phyloP scores from a whole-genome alignment of 2,113 vertebrate species.

The Genyomyrus donnyi region DNA sequence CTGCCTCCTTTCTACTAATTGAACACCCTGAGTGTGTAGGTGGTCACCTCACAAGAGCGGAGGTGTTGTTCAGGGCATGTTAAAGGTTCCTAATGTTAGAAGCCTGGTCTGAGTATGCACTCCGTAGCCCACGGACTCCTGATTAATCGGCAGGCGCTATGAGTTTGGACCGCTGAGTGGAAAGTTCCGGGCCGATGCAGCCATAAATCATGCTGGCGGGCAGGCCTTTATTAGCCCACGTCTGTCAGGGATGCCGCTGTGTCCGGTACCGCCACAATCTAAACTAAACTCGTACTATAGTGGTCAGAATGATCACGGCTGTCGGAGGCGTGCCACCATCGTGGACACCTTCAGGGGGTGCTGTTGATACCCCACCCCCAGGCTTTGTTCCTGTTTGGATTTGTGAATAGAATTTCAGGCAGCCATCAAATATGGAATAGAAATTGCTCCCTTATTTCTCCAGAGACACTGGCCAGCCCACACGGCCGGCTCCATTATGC shows the following conservation, averaged over 20 bases:
- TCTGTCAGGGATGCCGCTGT: conserved; percentile 69
- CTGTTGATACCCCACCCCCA: conserved; percentile 81
- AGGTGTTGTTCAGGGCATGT: conserved; percentile 61
- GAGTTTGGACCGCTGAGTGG: conserved; percentile 72
- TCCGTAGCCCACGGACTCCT: conserved; percentile 70
- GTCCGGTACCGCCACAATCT: conserved; percentile 75
- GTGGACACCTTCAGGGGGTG: conserved; percentile 81
- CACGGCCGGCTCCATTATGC: conserved; percentile 94
- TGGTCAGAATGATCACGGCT: conserved; percentile 88
- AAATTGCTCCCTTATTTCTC: conserved; percentile 99
- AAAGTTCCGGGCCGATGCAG: conserved; percentile 75
- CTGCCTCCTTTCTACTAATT: neutral
- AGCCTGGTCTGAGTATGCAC: conserved; percentile 57
- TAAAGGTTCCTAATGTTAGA: conserved; percentile 60
- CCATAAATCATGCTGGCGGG: conserved; percentile 98
- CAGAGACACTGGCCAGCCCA: conserved; percentile 81
- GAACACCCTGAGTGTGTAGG: neutral
- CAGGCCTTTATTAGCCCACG: conserved; percentile 64
- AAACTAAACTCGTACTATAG: conserved; percentile 74
- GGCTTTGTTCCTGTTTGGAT: conserved; percentile 99
- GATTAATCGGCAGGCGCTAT: conserved; percentile 80
- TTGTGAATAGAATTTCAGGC: conserved; percentile 96
- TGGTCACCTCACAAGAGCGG: conserved; percentile 24
- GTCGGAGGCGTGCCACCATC: conserved; percentile 68
- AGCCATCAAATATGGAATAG: conserved; percentile 95